Evolutionary conservation across 2,888 invertebrate genomes (phyloP), one percentile per base, ranked within the genome.

Genomic region (Empis livida): DNA sequence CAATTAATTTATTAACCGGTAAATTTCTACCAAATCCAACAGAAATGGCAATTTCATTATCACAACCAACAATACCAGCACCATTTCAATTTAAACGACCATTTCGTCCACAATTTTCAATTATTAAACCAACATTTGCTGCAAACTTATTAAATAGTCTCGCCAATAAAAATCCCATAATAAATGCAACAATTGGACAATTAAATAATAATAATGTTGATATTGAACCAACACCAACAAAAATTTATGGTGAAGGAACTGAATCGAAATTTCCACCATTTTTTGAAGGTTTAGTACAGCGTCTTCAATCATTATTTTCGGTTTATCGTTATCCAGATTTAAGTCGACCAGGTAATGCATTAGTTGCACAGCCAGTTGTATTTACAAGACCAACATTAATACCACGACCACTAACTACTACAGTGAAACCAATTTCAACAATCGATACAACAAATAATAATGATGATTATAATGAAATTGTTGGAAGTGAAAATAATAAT

Each of bases 221-320:
- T 13, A 8, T 3, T 32, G 13, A 32, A 32, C 32, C 32, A 32
- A 13, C 9, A 27, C 41, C 41, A 17, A 17, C 31, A 8, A 64
- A 61, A 56, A 63, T 68, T 43, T 68, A 64, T 51, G 68, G 68
- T 16, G 65, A 63, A 5, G 67, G 68, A 4, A 60, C 58, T 23
- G 68, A 68, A 53, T 75, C 74, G 2, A 71, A 78, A 59, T 79
- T 84, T 60, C 83, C 84, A 8, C 79, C 81, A 1, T 65, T 83
- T 43, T 62, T 84, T 52, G 84, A 84, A 59, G 76, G 76, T 54
- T 62, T 84, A 38, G 75, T 82, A 8, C 83, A 84, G 60, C 73
- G 79, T 42, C 75, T 84, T 45, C 84, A 84, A 65, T 74, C 78
- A 1, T 73, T 79, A 55, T 79, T 80, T 68, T 84, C 84, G 0